phyloP scores from a whole-genome alignment of 1,140 invertebrate genomes.

The Cecropterus lyciades region DNA sequence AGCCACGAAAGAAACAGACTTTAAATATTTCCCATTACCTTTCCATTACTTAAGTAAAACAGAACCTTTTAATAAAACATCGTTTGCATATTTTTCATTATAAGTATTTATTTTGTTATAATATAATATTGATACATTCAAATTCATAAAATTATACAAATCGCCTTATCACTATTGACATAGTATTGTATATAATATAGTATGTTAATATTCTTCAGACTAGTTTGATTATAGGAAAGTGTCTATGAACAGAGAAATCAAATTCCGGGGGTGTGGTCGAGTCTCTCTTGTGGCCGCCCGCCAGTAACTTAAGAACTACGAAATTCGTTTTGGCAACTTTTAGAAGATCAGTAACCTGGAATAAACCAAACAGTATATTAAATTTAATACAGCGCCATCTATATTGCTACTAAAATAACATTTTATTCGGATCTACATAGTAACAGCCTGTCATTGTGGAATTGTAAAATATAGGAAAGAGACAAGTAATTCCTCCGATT shows the following conservation, averaged over 20 bases:
- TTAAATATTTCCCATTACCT: no score
- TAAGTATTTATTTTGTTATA: constrained; percentile 7
- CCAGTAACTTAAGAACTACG: constrained; percentile 95
- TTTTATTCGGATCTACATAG: no score
- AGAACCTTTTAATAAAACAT: background rate
- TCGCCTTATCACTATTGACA: constrained; percentile 19
- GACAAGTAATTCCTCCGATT: no score
- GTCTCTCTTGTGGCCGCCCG: constrained; percentile 95
- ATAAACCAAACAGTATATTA: constrained; percentile 57
- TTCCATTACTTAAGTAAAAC: no score
- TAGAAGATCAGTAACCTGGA: constrained; percentile 92
- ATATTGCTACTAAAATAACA: no score
- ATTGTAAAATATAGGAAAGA: no score
- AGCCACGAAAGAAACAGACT: no score
- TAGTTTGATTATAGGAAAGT: constrained; percentile 96
- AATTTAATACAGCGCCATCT: no score
- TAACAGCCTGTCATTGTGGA: no score
- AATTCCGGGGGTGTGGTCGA: constrained; percentile 93
- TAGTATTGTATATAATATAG: constrained; percentile 24
- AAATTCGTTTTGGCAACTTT: constrained; percentile 98
- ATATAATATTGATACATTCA: constrained; percentile 11
- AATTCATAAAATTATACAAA: constrained; percentile 26
- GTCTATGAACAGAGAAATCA: constrained; percentile 94
- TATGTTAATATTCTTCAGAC: constrained; percentile 51
- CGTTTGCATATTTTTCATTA: background rate